Conservation (phyloP, 2,888 invertebrate species). For the Leuctra nigra region DNA sequence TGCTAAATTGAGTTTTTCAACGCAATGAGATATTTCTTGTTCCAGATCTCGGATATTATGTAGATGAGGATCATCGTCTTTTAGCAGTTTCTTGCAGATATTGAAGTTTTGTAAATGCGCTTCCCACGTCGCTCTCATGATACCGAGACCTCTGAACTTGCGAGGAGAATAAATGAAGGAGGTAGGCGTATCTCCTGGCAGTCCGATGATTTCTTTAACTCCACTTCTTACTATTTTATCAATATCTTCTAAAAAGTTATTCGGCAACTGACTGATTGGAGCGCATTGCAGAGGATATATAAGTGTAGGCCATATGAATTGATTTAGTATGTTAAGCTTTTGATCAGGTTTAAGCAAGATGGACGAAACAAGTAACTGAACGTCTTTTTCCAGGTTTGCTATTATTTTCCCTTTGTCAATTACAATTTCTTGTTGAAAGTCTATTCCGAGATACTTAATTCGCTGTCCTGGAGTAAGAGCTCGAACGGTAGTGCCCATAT, state of each 20-base stretch:
- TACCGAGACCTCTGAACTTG: neutral
- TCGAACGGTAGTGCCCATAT: neutral
- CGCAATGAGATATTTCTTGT: neutral
- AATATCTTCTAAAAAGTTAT: neutral
- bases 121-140: neutral
- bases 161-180: neutral
- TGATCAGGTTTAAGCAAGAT: neutral
- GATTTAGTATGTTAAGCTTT: conserved; percentile 5
- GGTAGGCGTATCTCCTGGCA: conserved; percentile 4
- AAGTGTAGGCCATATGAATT: neutral
- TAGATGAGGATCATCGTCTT: neutral
- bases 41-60: neutral
- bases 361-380: neutral
- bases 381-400: neutral
- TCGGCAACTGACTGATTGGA: neutral
- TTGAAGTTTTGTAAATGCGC: conserved; percentile 6
- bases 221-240: neutral
- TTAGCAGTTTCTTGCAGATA: conserved; percentile 1
- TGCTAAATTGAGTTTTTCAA: neutral
- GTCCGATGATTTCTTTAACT: neutral
- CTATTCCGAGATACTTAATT: neutral
- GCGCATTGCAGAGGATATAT: conserved; percentile 1
- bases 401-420: conserved; percentile 6
- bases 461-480: neutral
- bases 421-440: neutral